A percentile compares a stretch with the other conserved stretches of the same genome.
Evolutionary conservation across 2,888 invertebrate genomes (phyloP).

Genomic region (Cephus runcator): DNA sequence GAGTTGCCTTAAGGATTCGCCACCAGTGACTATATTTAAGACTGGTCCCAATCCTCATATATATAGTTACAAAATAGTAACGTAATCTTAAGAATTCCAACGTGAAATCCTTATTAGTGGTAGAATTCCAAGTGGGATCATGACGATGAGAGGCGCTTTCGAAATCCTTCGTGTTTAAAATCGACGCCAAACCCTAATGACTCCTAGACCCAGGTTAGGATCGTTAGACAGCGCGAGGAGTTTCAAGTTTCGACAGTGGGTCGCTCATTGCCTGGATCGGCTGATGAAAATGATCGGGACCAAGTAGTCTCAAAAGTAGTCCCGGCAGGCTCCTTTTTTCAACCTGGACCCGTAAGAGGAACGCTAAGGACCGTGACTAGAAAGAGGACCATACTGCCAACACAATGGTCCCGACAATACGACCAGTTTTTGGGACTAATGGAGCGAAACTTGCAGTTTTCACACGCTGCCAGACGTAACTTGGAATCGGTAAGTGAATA

Average conservation of each 20-base stretch:
- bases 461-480: conserved; percentile 47
- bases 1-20: conserved; percentile 27
- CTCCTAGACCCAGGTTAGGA: not conserved
- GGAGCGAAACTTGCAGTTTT: conserved; percentile 51
- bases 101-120: no score
- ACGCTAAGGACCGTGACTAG: conserved; percentile 20
- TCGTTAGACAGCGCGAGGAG: not conserved
- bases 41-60: not conserved
- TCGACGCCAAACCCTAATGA: not conserved
- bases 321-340: not conserved
- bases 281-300: not conserved
- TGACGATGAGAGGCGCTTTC: not conserved
- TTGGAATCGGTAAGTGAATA: not conserved
- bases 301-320: not conserved
- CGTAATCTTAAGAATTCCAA: not conserved
- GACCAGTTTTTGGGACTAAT: conserved; percentile 49
- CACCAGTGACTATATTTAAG: conserved; percentile 25
- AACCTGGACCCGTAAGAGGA: conserved; percentile 13
- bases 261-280: not conserved
- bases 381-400: conserved; percentile 19
- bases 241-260: not conserved
- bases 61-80: not conserved
- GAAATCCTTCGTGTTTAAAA: not conserved
- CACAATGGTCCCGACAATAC: conserved; percentile 45
- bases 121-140: not conserved